These are phyloP conservation scores for Cabera pusaria DNA, from an alignment of 2,888 invertebrate genomes.

Conservation along the genomic window DNA sequence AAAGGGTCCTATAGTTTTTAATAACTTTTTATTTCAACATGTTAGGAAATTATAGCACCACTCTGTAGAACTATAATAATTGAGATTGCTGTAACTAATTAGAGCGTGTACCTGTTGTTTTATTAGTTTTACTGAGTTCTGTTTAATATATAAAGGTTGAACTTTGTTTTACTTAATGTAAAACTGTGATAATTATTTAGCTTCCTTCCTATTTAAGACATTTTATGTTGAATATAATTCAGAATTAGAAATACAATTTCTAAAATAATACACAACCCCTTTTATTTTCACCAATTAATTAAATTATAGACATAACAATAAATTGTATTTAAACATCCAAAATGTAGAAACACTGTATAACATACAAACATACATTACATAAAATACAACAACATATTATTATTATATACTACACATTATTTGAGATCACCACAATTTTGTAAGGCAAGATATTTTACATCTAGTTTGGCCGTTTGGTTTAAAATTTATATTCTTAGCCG, in stretches of 20 bases:
- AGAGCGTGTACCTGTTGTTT: no score
- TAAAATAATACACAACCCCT: slow-evolving; percentile 31
- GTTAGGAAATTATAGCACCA: slow-evolving; percentile 56
- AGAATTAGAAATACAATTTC: slow-evolving; percentile 43
- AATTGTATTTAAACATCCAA: slow-evolving; percentile 65
- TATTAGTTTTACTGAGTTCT: no score
- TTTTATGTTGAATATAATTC: slow-evolving; percentile 24
- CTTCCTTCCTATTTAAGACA: no score
- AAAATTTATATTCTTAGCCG: no score
- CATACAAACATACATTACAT: slow-evolving; percentile 72
- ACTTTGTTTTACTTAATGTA: no score
- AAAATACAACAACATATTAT: slow-evolving; percentile 46
- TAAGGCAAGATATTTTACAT: slow-evolving; percentile 18
- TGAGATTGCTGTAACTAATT: no score
- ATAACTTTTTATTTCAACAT: slow-evolving; percentile 81
- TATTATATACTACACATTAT: slow-evolving; percentile 39
- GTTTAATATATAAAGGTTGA: no score
- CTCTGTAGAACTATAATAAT: slow-evolving; percentile 15
- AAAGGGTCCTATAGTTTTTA: slow-evolving; percentile 78
- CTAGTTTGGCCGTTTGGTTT: no score
- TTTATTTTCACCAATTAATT: slow-evolving; percentile 48
- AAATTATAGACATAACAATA: slow-evolving; percentile 49
- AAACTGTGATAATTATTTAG: no score
- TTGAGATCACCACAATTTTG: slow-evolving; percentile 50
- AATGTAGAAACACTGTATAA: slow-evolving; percentile 75